phyloP scores from a whole-genome alignment of 2,113 vertebrate genomes.

The Poeciliopsis turrubarensis region DNA sequence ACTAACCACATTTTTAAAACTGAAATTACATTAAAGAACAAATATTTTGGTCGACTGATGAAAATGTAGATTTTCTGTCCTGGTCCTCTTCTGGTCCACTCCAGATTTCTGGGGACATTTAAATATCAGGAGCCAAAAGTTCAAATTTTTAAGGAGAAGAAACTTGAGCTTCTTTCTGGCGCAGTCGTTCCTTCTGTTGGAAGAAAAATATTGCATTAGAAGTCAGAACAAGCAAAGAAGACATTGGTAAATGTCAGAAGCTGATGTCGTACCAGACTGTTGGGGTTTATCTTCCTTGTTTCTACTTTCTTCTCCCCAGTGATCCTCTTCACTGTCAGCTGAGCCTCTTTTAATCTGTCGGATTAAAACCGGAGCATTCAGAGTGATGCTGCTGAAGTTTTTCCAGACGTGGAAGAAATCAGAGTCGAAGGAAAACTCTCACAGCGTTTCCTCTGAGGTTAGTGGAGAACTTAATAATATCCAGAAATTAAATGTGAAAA shows the following conservation, averaged over 20 bases:
- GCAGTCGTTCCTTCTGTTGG: constrained; percentile 91
- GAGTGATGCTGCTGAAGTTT: too few relatives aligned
- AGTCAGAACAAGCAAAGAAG: background rate
- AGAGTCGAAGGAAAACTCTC: background rate
- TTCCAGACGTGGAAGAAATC: background rate
- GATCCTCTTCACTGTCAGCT: constrained; percentile 89
- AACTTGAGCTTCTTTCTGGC: constrained; percentile 89
- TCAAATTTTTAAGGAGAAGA: constrained; percentile 60
- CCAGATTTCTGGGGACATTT: background rate
- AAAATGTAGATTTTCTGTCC: constrained; percentile 4
- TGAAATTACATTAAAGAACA: background rate
- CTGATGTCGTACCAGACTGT: constrained; percentile 87
- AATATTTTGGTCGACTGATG: background rate
- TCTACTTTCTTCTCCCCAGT: constrained; percentile 95
- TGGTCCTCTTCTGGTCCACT: background rate
- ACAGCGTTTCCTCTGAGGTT: background rate
- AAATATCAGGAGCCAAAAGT: background rate
- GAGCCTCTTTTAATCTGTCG: constrained; percentile 89
- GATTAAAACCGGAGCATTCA: background rate
- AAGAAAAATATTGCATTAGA: constrained; percentile 27
- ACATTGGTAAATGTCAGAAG: background rate
- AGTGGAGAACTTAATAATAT: background rate
- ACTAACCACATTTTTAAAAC: background rate
- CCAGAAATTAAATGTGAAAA: background rate
- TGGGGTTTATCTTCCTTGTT: constrained; percentile 90